Base-by-base conservation (phyloP, 2,888 invertebrate species). In the Geotrupes spiniger region DNA sequence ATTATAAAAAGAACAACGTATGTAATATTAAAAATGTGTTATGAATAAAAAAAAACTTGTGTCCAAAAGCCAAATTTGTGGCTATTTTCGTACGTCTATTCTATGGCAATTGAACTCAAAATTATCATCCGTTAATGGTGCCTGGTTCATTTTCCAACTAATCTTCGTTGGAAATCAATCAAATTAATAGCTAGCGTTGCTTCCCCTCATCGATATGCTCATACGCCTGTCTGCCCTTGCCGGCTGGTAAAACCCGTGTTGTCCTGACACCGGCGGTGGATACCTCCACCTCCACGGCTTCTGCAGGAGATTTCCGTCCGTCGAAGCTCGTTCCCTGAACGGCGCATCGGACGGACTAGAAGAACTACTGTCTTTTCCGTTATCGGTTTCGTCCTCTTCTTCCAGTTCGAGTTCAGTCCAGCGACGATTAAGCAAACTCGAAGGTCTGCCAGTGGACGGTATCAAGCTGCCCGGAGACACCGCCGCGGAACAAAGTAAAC, bases 151-250 rank as follows among this genome's bases (percentile, higher is more conserved):
- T 21, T 21, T 21, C 21, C 21, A 21, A 21, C 4, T 21, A 4
- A 21, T 21, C 4, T 21, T 4, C 21, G 6, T 21, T 21, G n/a
- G 16, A 40, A 21, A 40, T 25, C 25, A 27, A 27, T 40, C 15
- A 71, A 36, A 43, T 62, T 60, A 74, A 61, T 70, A 75, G 60
- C 75, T 81, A 10, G 79, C 74, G 54, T 80, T 81, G 63, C 80
- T 81, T 42, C 85, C 85, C 51, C 79, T 75, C 78, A 87, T 86
- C 29, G 88, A 87, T 52, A 89, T 88, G 64, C 88, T 88, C 85
- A 89, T 87, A 52, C 89, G 76, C 26, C 88, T 75, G 38, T 82
- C 80, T 0, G 81, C 78, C 2, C 76, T 75, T 52, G 77, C 74
- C 4, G 62, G 58, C 1, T 78, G 54, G 38, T 61, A 63, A 15